Evolutionary conservation across 2,113 vertebrate species (phyloP), one percentile per base, ranked within the genome.

Genomic region (Eulacestoma nigropectus): DNA sequence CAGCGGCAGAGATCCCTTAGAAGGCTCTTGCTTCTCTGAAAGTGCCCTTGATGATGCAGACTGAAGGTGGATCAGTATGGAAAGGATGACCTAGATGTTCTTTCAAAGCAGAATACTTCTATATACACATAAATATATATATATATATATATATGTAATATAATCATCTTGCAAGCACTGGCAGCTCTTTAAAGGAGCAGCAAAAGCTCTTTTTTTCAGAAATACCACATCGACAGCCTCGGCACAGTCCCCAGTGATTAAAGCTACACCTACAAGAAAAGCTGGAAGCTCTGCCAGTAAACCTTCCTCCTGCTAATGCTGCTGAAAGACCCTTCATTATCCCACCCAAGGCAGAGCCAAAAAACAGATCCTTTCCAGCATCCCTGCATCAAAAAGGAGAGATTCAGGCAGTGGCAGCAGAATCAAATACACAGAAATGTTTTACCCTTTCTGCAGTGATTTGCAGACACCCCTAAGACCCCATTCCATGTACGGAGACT

Each of bases 1-100:
- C 16, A 83, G 79, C 50, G 87, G 74, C 67, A 29, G 47, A 93
- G 68, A 59, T 63, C 84, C 29, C 52, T 87, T 60, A 81, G 44
- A 91, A 91, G 57, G 41, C 32, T 91, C 53, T 76, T 33, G 53
- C 70, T 91, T 73, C 70, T 73, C 63, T 93, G 74, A 25, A 87
- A 91, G 78, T 79, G 87, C 77, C 89, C 89, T 95, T 95, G 74
- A 70, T 77, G 83, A 77, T 88, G 76, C 64, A 84, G 90, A 85
- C 39, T 67, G 92, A 81, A 83, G 89, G 52, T 67, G 87, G 89
- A 91, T 95, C 93, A 82, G 89, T 33, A 42, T 57, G 75, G 90
- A 93, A 94, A 95, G 83, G 55, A 79, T 75, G 77, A 95, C 77
- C 89, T 84, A 81, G 73, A 81, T 95, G 82, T 93, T 94, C 46